Percentiles rank a stretch among this genome's conserved stretches.
Evolutionary conservation across 2,113 vertebrate species (phyloP).

Genomic region (Misgurnus mizolepis): DNA sequence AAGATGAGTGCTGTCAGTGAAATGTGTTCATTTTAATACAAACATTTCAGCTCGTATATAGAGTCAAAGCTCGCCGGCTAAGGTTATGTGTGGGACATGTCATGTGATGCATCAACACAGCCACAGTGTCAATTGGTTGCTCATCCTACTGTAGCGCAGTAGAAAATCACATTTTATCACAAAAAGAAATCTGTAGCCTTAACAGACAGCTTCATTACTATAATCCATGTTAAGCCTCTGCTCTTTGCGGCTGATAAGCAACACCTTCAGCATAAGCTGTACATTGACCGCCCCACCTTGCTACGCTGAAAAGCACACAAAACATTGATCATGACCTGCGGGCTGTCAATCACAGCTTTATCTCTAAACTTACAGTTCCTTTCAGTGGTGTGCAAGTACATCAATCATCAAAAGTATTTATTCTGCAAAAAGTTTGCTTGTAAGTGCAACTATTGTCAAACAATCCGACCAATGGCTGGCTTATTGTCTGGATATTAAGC

Average conservation of each 20-base stretch:
- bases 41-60: slow-evolving; percentile 10
- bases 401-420: background rate
- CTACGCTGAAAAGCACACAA: slow-evolving; percentile 65
- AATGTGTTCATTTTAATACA: too few species aligned
- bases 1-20: too few species aligned
- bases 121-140: slow-evolving; percentile 42
- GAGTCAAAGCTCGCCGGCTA: slow-evolving; percentile 10
- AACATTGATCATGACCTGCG: slow-evolving; percentile 60
- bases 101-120: slow-evolving; percentile 60
- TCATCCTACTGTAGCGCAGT: slow-evolving; percentile 42
- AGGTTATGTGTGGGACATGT: slow-evolving; percentile 64
- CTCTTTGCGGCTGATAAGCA: slow-evolving; percentile 70
- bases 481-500: too few species aligned
- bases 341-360: slow-evolving; percentile 43
- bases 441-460: background rate
- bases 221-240: slow-evolving; percentile 68
- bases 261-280: slow-evolving; percentile 70
- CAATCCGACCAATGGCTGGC: too few species aligned
- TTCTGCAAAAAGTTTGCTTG: background rate
- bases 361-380: background rate
- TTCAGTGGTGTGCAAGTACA: background rate
- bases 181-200: slow-evolving; percentile 61
- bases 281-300: slow-evolving; percentile 62
- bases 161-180: slow-evolving; percentile 63
- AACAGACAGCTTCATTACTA: slow-evolving; percentile 73